Conservation (phyloP, 2,797 vertebrate genomes). For the Sphaeramia orbicularis region DNA sequence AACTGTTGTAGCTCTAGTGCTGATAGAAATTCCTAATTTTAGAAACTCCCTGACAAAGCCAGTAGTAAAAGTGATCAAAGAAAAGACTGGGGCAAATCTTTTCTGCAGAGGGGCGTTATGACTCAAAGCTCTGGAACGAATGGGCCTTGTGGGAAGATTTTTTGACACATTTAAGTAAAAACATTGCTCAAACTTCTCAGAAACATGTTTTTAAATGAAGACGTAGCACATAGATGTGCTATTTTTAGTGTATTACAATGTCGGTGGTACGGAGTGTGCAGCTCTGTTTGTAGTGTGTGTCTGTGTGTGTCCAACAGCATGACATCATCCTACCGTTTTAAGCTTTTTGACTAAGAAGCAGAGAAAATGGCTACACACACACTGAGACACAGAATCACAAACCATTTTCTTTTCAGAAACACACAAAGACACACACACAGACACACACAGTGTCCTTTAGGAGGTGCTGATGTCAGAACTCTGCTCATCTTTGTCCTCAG, state of each 20-base stretch:
- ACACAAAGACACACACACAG: conserved; percentile 34
- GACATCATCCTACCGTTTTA: conserved; percentile 72
- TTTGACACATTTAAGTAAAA: neutral
- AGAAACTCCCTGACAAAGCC: no score
- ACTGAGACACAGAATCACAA: conserved; percentile 4
- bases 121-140: conserved; percentile 4
- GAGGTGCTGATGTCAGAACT: conserved; percentile 76
- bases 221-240: neutral
- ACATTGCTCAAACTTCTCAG: neutral
- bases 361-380: conserved; percentile 62
- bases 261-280: neutral
- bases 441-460: conserved; percentile 52
- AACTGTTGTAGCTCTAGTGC: no score
- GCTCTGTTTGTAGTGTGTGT: conserved; percentile 23
- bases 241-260: neutral
- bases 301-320: conserved; percentile 53
- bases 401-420: conserved; percentile 26
- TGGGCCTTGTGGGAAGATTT: no score
- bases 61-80: no score
- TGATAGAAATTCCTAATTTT: no score
- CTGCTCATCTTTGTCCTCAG: conserved; percentile 68
- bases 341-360: conserved; percentile 62
- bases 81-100: no score
- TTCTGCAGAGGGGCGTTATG: no score
- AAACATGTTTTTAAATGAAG: neutral